These are phyloP conservation scores for Holcopasites calliopsidis DNA, from an alignment of 1,140 invertebrate genomes.

Conservation along the genomic window DNA sequence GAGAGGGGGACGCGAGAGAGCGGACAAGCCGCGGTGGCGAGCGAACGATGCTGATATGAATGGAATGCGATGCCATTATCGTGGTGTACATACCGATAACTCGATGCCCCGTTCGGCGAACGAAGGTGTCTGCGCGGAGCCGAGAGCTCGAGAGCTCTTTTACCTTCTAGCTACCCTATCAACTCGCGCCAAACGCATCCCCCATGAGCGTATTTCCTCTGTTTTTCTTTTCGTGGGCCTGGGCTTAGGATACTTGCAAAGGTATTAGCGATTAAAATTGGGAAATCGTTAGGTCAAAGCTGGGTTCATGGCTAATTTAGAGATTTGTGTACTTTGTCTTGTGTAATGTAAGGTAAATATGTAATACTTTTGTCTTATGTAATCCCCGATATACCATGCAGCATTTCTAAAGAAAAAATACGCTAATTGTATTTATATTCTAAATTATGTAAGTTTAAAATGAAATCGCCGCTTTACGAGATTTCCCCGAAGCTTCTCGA, in stretches of 20 bases:
- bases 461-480: too few species aligned
- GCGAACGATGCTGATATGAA: slow-evolving; percentile 72
- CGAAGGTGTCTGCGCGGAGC: slow-evolving; percentile 25
- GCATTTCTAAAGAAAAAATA: too few species aligned
- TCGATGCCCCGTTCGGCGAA: slow-evolving; percentile 52
- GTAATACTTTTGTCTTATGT: too few species aligned
- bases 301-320: too few species aligned
- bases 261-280: too few species aligned
- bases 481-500: too few species aligned
- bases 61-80: slow-evolving; percentile 77
- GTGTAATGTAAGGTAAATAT: too few species aligned
- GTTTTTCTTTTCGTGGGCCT: not conserved
- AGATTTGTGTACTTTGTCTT: too few species aligned
- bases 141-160: slow-evolving; percentile 34
- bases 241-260: too few species aligned
- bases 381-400: too few species aligned
- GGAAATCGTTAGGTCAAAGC: not conserved
- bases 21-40: slow-evolving; percentile 43
- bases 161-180: slow-evolving; percentile 43
- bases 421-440: too few species aligned
- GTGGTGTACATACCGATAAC: slow-evolving; percentile 71
- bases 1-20: not conserved
- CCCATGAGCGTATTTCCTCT: not conserved
- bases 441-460: too few species aligned
- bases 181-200: not conserved